Evolutionary conservation across 1,140 invertebrate genomes (phyloP).

Genomic region (Hylyphantes graminicola): DNA sequence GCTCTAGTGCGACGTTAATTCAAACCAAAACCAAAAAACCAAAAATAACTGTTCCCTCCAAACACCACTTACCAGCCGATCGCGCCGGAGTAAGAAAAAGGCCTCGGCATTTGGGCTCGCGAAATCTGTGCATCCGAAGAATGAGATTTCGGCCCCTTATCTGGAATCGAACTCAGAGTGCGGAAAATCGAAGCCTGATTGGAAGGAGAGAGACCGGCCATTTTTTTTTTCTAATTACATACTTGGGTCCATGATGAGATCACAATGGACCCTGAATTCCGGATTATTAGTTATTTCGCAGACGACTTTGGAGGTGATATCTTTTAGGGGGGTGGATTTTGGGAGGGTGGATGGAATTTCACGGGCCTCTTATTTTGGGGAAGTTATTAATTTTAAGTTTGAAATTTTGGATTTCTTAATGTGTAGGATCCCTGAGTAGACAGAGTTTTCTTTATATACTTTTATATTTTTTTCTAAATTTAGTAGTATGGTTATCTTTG

Average conservation of each 20-base stretch:
- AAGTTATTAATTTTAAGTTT: neutral
- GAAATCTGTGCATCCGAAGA: slow-evolving; percentile 51
- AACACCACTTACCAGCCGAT: neutral
- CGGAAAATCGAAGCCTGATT: slow-evolving; percentile 59
- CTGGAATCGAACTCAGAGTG: slow-evolving; percentile 48
- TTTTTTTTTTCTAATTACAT: slow-evolving; percentile 51
- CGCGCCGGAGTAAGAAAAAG: slow-evolving; percentile 10
- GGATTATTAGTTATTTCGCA: neutral
- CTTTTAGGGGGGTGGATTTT: neutral
- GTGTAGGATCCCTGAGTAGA: too few species aligned
- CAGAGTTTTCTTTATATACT: too few species aligned
- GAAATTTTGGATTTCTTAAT: neutral
- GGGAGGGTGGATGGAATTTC: neutral
- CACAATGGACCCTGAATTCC: neutral
- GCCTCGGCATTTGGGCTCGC: slow-evolving; percentile 31
- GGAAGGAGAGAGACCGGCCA: neutral
- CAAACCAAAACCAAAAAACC: too few species aligned
- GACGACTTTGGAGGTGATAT: neutral
- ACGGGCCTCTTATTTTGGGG: neutral
- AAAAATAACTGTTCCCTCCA: neutral
- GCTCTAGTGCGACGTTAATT: too few species aligned
- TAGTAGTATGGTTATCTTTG: too few species aligned
- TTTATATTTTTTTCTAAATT: too few species aligned
- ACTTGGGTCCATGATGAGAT: slow-evolving; percentile 12
- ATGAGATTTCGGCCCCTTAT: slow-evolving; percentile 22